A percentile compares a stretch with the other conserved stretches of the same genome.
Evolutionary conservation across 2,888 invertebrate genomes (phyloP).

Genomic region (Venusia cambrica): DNA sequence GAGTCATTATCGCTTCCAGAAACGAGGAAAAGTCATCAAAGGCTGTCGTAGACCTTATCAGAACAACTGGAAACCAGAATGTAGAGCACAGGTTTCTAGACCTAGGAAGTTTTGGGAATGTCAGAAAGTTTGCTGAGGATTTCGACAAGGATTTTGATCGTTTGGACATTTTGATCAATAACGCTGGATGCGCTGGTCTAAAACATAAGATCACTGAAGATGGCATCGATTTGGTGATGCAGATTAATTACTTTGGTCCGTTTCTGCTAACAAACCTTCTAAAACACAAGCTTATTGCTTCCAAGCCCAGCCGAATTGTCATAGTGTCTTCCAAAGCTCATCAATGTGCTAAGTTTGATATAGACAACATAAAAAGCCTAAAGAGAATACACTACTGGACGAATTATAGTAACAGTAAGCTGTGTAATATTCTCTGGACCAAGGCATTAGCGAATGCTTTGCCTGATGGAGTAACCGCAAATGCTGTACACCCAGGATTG

Average conservation of each 20-base stretch:
- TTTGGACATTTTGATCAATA: constrained; percentile 83
- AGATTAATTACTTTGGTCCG: constrained; percentile 86
- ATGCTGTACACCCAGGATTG: constrained; percentile 91
- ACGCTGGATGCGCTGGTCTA: constrained; percentile 76
- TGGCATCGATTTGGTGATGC: constrained; percentile 82
- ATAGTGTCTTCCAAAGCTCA: constrained; percentile 63
- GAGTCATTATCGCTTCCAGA: constrained; percentile 87
- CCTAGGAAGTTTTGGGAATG: constrained; percentile 70
- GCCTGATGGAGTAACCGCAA: constrained; percentile 84
- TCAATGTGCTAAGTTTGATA: constrained; percentile 69
- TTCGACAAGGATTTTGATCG: constrained; percentile 72
- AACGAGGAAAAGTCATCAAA: constrained; percentile 85
- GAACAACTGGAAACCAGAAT: constrained; percentile 85
- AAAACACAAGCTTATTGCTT: constrained; percentile 61
- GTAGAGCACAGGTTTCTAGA: constrained; percentile 81
- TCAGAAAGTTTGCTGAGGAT: constrained; percentile 82
- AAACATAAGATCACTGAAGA: constrained; percentile 73
- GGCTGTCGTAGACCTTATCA: constrained; percentile 84
- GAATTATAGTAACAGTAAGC: constrained; percentile 71
- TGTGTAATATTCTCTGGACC: constrained; percentile 61
- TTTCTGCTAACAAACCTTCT: constrained; percentile 87
- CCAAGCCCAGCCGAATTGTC: constrained; percentile 65
- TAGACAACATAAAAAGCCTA: constrained; percentile 38
- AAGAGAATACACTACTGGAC: constrained; percentile 41
- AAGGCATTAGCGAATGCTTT: constrained; percentile 61